Conservation (phyloP, 2,888 invertebrate species). For the Drosophila lutescens region DNA sequence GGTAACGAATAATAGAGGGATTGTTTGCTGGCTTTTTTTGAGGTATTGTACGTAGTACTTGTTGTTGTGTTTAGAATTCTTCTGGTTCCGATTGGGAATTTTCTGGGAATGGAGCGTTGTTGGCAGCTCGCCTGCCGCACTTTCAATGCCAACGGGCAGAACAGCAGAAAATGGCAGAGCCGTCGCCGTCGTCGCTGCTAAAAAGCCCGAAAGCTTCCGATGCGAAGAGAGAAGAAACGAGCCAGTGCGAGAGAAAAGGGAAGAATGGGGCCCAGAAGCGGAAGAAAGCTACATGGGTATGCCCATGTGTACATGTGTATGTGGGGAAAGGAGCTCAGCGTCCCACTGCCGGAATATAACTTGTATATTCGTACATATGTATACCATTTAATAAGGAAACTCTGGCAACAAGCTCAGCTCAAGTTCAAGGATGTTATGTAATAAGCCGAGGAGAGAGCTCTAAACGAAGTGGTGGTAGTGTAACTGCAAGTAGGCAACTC, state of each 20-base stretch:
- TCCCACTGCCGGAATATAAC: neutral
- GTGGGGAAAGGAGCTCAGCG: conserved; percentile 29
- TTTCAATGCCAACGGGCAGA: conserved; percentile 80
- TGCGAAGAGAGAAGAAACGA: conserved; percentile 20
- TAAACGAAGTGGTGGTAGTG: conserved; percentile 13
- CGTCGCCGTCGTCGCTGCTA: conserved; percentile 21
- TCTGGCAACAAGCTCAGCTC: conserved; percentile 76
- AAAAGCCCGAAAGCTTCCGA: conserved; percentile 33
- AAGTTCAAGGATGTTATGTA: conserved; percentile 84
- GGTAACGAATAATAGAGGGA: conserved; percentile 6
- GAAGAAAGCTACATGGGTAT: conserved; percentile 30
- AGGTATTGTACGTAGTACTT: conserved; percentile 8
- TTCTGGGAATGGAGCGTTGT: conserved; percentile 63
- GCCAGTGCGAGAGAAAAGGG: conserved; percentile 23
- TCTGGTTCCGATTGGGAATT: conserved; percentile 17
- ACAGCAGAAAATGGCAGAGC: conserved; percentile 55
- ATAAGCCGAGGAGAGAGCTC: conserved; percentile 21
- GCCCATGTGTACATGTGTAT: neutral
- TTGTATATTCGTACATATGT: neutral
- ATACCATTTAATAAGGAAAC: conserved; percentile 36
- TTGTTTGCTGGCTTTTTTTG: conserved; percentile 7
- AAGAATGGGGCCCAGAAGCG: conserved; percentile 5
- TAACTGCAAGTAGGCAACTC: conserved; percentile 21
- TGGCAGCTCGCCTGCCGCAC: conserved; percentile 76
- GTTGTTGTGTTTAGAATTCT: conserved; percentile 25